Base-by-base conservation (phyloP, 2,888 invertebrate species). In the Argyresthia goedartella region DNA sequence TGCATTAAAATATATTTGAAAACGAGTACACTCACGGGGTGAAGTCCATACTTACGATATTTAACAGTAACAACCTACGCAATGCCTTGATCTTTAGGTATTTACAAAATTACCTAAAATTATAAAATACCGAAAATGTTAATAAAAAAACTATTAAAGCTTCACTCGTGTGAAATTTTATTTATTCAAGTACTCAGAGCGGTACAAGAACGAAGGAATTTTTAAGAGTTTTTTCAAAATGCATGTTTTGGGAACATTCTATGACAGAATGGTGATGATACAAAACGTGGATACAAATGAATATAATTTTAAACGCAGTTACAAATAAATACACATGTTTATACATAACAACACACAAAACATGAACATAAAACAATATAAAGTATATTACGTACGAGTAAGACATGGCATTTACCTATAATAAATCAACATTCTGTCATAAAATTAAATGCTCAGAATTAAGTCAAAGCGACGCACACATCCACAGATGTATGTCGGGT, bases 31-130 rank as follows among this genome's bases (percentile, higher is more conserved):
- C 15, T 66, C 58, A 64, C 57, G 62, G 65, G 64, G 68, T 65
- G n/a, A n/a, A 71, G 64, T 66, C 60, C 60, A 64, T 66, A 66
- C 66, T 67, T 67, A 72, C 49, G 50, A 50, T 55, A 65, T 64
- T 64, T 68, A 71, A 69, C 62, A n/a, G 68, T 67, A 69, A 69
- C 61, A 62, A 63, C 58, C 59, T 62, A 64, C 58, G 57, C 62
- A 71, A 71, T 69, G 71, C 69, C 69, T 72, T 70, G 68, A 68
- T 73, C 61, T 70, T 71, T 73, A 78, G 75, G 76, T 80, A 76
- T 76, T 70, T 76, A 76, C 72, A 76, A 56, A 63, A 66, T 73
- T 69, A 76, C 72, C 78, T 73, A 76, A 73, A 68, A 67, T 60
- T 65, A 15, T 66, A 62, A 61, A 52, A 56, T 54, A 54, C 25